Evolutionary conservation across 2,113 vertebrate genomes (phyloP).

Genomic region (Channa maculata): DNA sequence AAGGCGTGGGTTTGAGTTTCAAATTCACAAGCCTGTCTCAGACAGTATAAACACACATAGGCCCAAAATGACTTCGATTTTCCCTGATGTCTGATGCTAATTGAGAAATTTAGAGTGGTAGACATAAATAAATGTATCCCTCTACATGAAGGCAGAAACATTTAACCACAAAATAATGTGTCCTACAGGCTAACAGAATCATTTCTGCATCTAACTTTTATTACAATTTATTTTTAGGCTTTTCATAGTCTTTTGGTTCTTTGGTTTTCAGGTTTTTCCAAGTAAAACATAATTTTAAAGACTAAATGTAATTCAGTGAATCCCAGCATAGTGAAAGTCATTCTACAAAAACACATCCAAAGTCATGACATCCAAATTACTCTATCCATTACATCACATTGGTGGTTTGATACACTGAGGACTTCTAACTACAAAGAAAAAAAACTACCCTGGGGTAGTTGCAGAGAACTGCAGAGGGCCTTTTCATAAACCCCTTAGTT

Average conservation of each 20-base stretch:
- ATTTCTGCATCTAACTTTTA: too few relatives aligned
- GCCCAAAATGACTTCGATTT: conserved; percentile 50
- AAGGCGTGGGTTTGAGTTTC: conserved; percentile 56
- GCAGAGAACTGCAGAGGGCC: too few relatives aligned
- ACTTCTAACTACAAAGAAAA: not conserved
- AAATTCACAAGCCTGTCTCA: conserved; percentile 52
- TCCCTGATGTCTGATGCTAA: conserved; percentile 48
- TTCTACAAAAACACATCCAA: not conserved
- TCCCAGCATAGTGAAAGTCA: not conserved
- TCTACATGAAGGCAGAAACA: conserved; percentile 15
- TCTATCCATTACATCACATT: too few relatives aligned
- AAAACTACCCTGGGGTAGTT: too few relatives aligned
- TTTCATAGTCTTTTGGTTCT: not conserved
- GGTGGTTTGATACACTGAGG: not conserved
- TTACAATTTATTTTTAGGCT: too few relatives aligned
- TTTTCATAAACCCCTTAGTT: too few relatives aligned
- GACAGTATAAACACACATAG: conserved; percentile 48
- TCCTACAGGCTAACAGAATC: not conserved
- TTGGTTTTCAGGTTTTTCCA: not conserved
- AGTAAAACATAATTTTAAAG: not conserved
- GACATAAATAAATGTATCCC: conserved; percentile 28
- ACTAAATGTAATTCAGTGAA: not conserved
- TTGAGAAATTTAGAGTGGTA: conserved; percentile 33
- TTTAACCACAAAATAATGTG: conserved; percentile 18
- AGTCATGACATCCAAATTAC: not conserved